Percentiles rank a stretch among this genome's conserved stretches.
Conservation (phyloP, 2,888 invertebrate species). For the Athetis lepigone region DNA sequence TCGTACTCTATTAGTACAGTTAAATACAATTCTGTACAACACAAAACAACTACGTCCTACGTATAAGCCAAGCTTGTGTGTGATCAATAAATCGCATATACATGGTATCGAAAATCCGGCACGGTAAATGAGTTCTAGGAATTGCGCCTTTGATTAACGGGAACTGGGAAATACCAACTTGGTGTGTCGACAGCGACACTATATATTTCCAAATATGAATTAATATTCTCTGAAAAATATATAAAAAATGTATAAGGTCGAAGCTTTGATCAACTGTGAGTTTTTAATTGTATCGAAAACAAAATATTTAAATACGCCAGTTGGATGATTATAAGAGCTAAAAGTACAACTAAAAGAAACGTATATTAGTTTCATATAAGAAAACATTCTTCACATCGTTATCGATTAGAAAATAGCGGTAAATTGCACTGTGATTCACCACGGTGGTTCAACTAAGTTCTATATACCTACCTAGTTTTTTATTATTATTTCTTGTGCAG, state of each 20-base stretch:
- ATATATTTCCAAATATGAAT: constrained; percentile 22
- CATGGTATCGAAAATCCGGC: constrained; percentile 32
- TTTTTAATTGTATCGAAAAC: neutral
- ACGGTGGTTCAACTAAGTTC: constrained; percentile 23
- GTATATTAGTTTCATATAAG: constrained; percentile 19
- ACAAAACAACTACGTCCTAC: constrained; percentile 3
- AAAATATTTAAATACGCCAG: neutral
- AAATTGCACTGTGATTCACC: constrained; percentile 39
- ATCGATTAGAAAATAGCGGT: constrained; percentile 53
- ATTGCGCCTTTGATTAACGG: constrained; percentile 37
- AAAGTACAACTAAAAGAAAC: constrained; percentile 9
- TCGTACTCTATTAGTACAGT: neutral
- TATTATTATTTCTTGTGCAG: constrained; percentile 35
- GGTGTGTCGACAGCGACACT: constrained; percentile 11
- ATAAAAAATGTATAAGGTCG: constrained; percentile 9
- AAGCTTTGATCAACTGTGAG: neutral
- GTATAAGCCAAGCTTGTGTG: constrained; percentile 12
- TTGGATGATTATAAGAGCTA: neutral
- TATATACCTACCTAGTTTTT: constrained; percentile 6
- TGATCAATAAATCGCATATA: constrained; percentile 51
- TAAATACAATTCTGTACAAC: constrained; percentile 7
- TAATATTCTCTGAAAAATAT: constrained; percentile 14
- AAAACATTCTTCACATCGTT: constrained; percentile 28
- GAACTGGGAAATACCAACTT: constrained; percentile 17
- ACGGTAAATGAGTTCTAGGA: constrained; percentile 30